phyloP scores from a whole-genome alignment of 2,888 invertebrate species.

The Vannuccia rotundouncinata region DNA sequence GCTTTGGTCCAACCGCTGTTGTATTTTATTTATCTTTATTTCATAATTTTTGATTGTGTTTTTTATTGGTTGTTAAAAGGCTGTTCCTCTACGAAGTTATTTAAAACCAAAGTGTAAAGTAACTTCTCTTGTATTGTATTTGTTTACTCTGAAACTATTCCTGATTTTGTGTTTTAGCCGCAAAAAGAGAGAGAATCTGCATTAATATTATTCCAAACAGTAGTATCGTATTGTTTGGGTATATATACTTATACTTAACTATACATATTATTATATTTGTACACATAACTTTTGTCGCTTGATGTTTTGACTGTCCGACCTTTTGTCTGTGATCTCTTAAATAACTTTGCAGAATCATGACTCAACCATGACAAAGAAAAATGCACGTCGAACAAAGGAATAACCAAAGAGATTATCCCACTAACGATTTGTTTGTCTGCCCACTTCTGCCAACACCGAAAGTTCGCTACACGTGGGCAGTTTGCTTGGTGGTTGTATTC shows the following conservation, averaged over 20 bases:
- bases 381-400: background rate
- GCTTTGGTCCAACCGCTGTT: background rate
- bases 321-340: background rate
- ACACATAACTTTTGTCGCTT: background rate
- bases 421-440: too few species aligned
- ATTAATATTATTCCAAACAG: constrained; percentile 3
- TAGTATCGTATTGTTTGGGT: background rate
- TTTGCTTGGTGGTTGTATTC: too few species aligned
- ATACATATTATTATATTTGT: background rate
- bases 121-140: background rate
- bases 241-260: background rate
- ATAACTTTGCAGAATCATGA: background rate
- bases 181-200: background rate
- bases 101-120: constrained; percentile 10
- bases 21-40: constrained; percentile 17
- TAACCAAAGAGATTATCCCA: background rate
- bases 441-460: too few species aligned
- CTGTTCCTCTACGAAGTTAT: background rate
- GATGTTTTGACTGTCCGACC: too few species aligned
- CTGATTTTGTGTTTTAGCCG: background rate
- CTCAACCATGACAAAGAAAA: background rate
- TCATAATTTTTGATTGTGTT: constrained; percentile 7
- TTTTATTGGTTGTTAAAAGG: constrained; percentile 22
- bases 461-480: too few species aligned
- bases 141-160: background rate